Conservation (phyloP, 2,113 vertebrate species). For the Grammomys surdaster region DNA sequence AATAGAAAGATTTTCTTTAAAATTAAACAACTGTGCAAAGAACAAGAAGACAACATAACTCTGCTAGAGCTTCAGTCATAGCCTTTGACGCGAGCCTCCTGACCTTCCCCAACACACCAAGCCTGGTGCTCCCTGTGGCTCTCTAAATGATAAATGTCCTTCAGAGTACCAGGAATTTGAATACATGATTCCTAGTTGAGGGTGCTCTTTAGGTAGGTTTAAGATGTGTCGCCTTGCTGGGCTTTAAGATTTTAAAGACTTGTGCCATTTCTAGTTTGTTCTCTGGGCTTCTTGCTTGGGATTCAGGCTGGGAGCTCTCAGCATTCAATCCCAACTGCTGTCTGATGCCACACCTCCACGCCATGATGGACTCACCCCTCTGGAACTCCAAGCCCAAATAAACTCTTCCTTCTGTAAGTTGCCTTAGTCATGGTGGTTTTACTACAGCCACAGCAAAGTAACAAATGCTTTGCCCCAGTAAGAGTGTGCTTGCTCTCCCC, state of each 20-base stretch:
- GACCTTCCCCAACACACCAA: background rate
- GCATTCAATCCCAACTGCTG: background rate
- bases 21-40: background rate
- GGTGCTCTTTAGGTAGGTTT: background rate
- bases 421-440: background rate
- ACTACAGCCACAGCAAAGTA: background rate
- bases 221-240: background rate
- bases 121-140: background rate
- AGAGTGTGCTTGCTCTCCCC: background rate
- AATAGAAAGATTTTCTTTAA: conserved; percentile 38
- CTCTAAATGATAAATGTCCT: background rate
- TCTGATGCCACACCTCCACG: background rate
- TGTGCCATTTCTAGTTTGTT: background rate
- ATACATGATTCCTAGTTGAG: background rate
- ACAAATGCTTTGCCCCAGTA: background rate
- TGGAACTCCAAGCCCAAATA: background rate
- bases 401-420: background rate
- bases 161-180: background rate
- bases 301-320: background rate
- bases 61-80: background rate
- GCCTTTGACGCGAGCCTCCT: background rate
- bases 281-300: background rate
- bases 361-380: background rate
- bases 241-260: background rate
- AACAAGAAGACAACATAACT: background rate